phyloP scores from a whole-genome alignment of 2,797 vertebrate genomes.

The Siniperca scherzeri region DNA sequence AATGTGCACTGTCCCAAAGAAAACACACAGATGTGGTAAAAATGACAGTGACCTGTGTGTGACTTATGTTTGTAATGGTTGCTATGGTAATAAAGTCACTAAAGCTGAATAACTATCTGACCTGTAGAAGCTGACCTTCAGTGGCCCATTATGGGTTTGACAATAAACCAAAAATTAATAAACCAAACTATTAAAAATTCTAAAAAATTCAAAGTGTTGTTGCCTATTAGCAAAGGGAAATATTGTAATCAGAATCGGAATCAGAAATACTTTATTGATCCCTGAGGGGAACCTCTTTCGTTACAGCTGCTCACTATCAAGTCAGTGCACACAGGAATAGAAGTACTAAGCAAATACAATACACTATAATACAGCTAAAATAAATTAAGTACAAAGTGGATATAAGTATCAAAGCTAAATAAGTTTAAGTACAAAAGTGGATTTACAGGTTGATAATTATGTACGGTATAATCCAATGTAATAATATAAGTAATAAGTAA shows the following conservation, averaged over 20 bases:
- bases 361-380: too few species aligned
- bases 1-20: constrained; percentile 20
- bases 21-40: constrained; percentile 20
- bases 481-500: too few species aligned
- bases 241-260: neutral
- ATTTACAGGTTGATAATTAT: too few species aligned
- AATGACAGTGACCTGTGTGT: constrained; percentile 17
- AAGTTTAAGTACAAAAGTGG: too few species aligned
- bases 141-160: neutral
- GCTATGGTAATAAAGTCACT: constrained; percentile 18
- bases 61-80: constrained; percentile 30
- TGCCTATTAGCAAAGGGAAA: neutral
- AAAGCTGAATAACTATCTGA: constrained; percentile 17
- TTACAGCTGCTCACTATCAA: too few species aligned
- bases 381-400: too few species aligned
- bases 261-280: too few species aligned
- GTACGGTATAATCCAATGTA: too few species aligned
- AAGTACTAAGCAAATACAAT: too few species aligned
- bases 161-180: neutral
- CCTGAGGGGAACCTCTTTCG: too few species aligned
- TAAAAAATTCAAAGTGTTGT: neutral
- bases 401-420: too few species aligned
- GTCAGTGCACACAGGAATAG: too few species aligned
- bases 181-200: neutral
- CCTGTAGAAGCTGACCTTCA: neutral